A percentile compares a stretch with the other conserved stretches of the same genome.
Evolutionary conservation across 2,797 vertebrate species (phyloP).

Genomic region (Notolepis coatsorum): DNA sequence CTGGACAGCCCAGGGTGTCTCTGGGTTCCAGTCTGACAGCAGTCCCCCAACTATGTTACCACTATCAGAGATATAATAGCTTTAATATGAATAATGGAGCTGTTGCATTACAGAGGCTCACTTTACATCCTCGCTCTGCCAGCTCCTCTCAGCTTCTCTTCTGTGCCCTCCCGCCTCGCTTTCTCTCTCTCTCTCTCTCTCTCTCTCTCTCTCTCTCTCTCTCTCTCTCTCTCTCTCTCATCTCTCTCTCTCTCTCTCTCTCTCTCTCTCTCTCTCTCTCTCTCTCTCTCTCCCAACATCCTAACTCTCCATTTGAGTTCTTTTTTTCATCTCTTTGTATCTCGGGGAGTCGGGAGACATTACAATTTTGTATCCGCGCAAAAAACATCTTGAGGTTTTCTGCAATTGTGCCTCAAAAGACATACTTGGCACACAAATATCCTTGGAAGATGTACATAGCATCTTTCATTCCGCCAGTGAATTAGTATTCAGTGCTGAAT

Average conservation of each 20-base stretch:
- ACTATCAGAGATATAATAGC: slow-evolving; percentile 45
- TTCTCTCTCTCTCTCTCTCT: neutral
- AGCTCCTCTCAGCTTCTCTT: slow-evolving; percentile 14
- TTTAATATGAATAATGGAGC: slow-evolving; percentile 57
- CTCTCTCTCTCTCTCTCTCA: neutral
- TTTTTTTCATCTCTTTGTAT: neutral
- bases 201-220: slow-evolving; percentile 2
- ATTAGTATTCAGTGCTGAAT: slow-evolving; percentile 33
- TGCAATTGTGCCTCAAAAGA: slow-evolving; percentile 18
- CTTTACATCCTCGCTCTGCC: slow-evolving; percentile 33
- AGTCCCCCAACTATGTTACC: slow-evolving; percentile 6
- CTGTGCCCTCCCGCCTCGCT: neutral
- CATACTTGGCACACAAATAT: slow-evolving; percentile 3
- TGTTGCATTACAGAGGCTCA: slow-evolving; percentile 37
- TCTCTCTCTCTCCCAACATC: neutral
- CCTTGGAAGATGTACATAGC: slow-evolving; percentile 15
- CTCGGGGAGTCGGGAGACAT: neutral
- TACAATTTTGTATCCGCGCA: slow-evolving; percentile 4
- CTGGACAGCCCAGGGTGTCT: slow-evolving; percentile 25
- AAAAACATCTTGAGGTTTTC: neutral
- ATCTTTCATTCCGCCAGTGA: slow-evolving; percentile 12
- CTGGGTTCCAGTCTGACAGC: slow-evolving; percentile 18
- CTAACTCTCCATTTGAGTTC: neutral
- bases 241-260: neutral
- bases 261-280: neutral